Conservation (phyloP, 2,113 vertebrate species). For the Tetrax tetrax region DNA sequence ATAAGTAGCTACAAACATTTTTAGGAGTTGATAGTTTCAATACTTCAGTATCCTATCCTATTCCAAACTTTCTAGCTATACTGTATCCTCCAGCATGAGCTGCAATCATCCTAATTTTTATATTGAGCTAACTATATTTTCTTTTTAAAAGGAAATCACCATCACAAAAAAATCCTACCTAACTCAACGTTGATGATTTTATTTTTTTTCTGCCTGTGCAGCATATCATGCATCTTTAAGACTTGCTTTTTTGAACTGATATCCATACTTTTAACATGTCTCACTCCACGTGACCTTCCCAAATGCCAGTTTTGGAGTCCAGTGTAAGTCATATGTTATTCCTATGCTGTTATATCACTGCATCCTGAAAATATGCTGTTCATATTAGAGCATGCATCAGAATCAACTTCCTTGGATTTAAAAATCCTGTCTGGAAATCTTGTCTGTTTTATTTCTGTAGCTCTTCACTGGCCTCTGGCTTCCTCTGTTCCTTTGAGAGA, state of each 20-base stretch:
- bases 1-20: background rate
- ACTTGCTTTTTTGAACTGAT: background rate
- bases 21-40: background rate
- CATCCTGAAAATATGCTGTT: background rate
- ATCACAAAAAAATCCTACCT: background rate
- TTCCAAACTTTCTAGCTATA: background rate
- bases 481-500: background rate
- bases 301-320: background rate
- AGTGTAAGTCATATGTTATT: background rate
- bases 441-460: background rate
- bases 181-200: background rate
- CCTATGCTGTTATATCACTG: background rate
- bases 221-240: background rate
- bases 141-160: background rate
- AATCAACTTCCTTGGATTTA: background rate
- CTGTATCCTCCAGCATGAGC: background rate
- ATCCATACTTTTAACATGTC: background rate
- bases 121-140: background rate
- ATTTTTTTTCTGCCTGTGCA: background rate
- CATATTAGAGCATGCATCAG: background rate
- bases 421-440: background rate
- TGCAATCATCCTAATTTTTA: background rate
- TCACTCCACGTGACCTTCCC: background rate
- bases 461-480: background rate
- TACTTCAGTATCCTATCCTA: background rate